Evolutionary conservation across 2,888 invertebrate species (phyloP).

Genomic region (Platerodrilus igneus): DNA sequence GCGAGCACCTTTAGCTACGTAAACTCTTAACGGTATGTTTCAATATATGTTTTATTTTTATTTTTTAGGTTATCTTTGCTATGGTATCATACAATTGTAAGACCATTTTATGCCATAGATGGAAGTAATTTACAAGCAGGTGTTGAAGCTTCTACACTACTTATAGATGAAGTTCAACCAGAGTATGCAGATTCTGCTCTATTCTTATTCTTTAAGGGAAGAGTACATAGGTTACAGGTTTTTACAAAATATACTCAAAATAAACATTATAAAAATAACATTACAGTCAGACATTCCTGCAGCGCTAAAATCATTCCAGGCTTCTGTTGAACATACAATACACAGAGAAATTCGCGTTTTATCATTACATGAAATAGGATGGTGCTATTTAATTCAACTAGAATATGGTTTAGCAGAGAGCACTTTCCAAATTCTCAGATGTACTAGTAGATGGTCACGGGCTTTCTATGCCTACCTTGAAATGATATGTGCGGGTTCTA

Average conservation of each 20-base stretch:
- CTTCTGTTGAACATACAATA: slow-evolving; percentile 55
- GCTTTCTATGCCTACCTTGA: slow-evolving; percentile 62
- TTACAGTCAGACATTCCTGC: slow-evolving; percentile 56
- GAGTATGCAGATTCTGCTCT: slow-evolving; percentile 59
- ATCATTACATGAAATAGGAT: slow-evolving; percentile 58
- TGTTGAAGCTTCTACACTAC: slow-evolving; percentile 50
- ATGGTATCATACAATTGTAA: slow-evolving; percentile 66
- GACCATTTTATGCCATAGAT: slow-evolving; percentile 64
- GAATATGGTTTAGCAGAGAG: slow-evolving; percentile 53
- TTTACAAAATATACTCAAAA: no score
- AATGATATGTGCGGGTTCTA: slow-evolving; percentile 43
- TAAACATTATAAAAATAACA: slow-evolving; percentile 12
- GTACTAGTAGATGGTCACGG: slow-evolving; percentile 61
- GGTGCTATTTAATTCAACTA: slow-evolving; percentile 61
- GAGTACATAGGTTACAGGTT: slow-evolving; percentile 59
- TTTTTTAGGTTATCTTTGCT: slow-evolving; percentile 52
- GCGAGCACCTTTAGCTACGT: slow-evolving; percentile 65
- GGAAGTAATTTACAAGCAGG: slow-evolving; percentile 58
- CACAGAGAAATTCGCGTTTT: slow-evolving; percentile 61
- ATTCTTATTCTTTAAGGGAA: slow-evolving; percentile 63
- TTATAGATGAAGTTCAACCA: slow-evolving; percentile 52
- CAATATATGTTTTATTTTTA: slow-evolving; percentile 7
- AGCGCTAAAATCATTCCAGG: slow-evolving; percentile 56
- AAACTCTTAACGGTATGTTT: slow-evolving; percentile 35
- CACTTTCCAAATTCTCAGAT: slow-evolving; percentile 53